These are phyloP conservation scores for Brachyistius frenatus DNA, from an alignment of 2,113 vertebrate genomes.

Conservation along the genomic window DNA sequence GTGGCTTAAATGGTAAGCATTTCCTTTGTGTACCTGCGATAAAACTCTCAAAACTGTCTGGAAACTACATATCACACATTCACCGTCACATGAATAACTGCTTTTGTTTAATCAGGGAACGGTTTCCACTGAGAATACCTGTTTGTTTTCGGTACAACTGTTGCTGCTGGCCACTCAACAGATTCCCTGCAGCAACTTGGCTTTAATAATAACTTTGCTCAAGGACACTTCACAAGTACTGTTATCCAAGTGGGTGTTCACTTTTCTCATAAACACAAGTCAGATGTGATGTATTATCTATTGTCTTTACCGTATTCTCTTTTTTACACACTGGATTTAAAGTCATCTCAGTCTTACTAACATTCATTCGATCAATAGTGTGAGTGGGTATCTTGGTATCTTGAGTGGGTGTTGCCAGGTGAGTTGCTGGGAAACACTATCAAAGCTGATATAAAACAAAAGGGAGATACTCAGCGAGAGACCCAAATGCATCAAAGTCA, in stretches of 20 bases:
- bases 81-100: constrained; percentile 12
- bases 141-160: background rate
- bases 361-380: constrained; percentile 22
- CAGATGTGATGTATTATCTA: background rate
- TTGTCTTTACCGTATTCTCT: background rate
- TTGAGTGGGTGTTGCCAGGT: constrained; percentile 31
- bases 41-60: constrained; percentile 10
- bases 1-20: background rate
- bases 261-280: background rate
- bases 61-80: constrained; percentile 31
- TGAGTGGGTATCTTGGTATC: constrained; percentile 32
- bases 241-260: background rate
- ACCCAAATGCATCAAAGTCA: constrained; percentile 44
- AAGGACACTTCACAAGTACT: constrained; percentile 5
- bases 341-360: constrained; percentile 5
- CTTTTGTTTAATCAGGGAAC: constrained; percentile 34
- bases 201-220: constrained; percentile 21
- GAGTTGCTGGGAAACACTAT: constrained; percentile 46
- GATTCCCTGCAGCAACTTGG: background rate
- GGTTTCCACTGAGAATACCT: background rate
- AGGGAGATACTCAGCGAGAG: constrained; percentile 21
- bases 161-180: background rate
- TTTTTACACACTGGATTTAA: constrained; percentile 4
- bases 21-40: constrained; percentile 12
- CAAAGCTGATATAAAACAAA: constrained; percentile 46